A percentile compares a stretch with the other conserved stretches of the same genome.
These are phyloP conservation scores for Nansenia antarctica DNA, from an alignment of 2,113 vertebrate genomes.

Conservation along the genomic window DNA sequence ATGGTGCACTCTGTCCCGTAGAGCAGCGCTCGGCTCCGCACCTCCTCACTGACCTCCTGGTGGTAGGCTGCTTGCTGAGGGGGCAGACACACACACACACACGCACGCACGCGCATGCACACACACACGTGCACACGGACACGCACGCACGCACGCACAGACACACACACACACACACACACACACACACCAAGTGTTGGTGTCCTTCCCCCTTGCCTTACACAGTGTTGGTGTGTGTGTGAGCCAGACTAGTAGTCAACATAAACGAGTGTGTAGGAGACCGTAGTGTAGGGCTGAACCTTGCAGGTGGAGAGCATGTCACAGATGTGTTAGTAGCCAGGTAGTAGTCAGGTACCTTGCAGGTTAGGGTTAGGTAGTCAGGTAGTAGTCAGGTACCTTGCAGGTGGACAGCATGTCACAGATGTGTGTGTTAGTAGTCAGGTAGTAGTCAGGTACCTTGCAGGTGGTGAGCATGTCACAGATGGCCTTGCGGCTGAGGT, in stretches of 20 bases:
- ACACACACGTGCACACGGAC: too few relatives aligned
- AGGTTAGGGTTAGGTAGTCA: constrained; percentile 56
- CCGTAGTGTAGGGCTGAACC: not conserved
- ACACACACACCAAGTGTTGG: not conserved
- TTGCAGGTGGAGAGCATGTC: not conserved
- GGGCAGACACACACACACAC: constrained; percentile 16
- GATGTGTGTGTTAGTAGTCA: not conserved
- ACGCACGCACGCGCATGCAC: constrained; percentile 15
- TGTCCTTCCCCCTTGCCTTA: not conserved
- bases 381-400: constrained; percentile 60
- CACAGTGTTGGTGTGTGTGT: too few relatives aligned
- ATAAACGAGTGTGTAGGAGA: not conserved
- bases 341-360: constrained; percentile 63
- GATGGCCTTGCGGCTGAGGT: constrained; percentile 96
- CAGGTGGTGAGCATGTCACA: constrained; percentile 91
- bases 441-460: constrained; percentile 60
- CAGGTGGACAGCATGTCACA: constrained; percentile 6
- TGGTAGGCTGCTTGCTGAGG: constrained; percentile 92
- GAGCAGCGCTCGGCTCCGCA: constrained; percentile 83
- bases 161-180: constrained; percentile 12
- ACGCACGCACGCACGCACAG: too few relatives aligned
- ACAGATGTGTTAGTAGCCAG: not conserved
- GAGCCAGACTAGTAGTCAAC: too few relatives aligned
- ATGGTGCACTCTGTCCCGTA: constrained; percentile 89
- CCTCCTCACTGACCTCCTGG: constrained; percentile 86